These are phyloP conservation scores for Schizopygopsis pylzovi DNA, from an alignment of 2,797 vertebrate genomes.

Conservation along the genomic window DNA sequence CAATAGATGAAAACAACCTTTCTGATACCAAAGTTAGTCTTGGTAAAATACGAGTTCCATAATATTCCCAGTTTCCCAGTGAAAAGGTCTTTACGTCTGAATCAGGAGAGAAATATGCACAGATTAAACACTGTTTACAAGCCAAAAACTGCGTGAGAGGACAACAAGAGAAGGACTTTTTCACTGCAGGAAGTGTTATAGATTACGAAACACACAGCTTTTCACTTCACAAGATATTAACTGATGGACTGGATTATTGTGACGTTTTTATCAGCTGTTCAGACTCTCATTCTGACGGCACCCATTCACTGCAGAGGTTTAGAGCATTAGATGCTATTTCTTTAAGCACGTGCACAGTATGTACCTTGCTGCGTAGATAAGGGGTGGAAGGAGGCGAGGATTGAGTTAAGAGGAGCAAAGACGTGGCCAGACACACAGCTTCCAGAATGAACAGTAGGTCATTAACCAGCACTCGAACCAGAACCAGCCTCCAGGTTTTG, in stretches of 20 bases:
- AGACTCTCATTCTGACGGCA: neutral
- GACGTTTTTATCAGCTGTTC: neutral
- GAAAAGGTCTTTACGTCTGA: no score
- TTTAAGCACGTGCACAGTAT: neutral
- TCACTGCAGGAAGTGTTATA: neutral
- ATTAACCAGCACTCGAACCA: conserved; percentile 86
- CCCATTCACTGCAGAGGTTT: neutral
- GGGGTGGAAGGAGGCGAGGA: conserved; percentile 80
- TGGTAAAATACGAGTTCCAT: no score
- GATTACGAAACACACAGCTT: neutral
- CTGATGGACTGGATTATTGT: neutral
- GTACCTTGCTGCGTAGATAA: conserved; percentile 85
- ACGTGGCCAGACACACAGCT: conserved; percentile 80
- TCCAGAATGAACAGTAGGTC: conserved; percentile 88
- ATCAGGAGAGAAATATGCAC: no score
- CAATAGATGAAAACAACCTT: neutral
- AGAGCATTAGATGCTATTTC: neutral
- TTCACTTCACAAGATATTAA: neutral
- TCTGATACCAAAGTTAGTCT: neutral
- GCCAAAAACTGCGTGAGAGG: no score
- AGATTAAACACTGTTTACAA: no score
- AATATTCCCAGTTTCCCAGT: no score
- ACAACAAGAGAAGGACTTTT: no score
- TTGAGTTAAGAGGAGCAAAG: conserved; percentile 81
- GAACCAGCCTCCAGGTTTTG: conserved; percentile 82